These are phyloP conservation scores for Catajapyx aquilonaris DNA, from an alignment of 1,140 invertebrate genomes.

Conservation along the genomic window DNA sequence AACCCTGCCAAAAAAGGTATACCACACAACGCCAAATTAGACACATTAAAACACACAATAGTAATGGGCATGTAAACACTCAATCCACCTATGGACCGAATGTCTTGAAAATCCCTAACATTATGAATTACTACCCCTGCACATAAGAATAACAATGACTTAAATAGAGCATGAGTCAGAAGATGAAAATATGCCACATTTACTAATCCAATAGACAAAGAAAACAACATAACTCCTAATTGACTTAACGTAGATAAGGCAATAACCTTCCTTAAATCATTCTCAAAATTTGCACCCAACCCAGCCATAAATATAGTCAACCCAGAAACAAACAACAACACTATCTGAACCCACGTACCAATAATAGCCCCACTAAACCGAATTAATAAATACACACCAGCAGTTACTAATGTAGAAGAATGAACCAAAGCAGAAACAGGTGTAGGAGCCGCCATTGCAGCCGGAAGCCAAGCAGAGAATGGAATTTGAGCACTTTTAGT, in stretches of 20 bases:
- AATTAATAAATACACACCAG: constrained; percentile 46
- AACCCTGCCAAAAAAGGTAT: too few relatives aligned
- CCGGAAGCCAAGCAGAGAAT: constrained; percentile 43
- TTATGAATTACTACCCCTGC: constrained; percentile 34
- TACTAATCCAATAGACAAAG: constrained; percentile 23
- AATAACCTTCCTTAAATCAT: constrained; percentile 47
- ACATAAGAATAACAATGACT: constrained; percentile 37
- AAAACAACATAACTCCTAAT: constrained; percentile 38
- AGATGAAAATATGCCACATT: constrained; percentile 37
- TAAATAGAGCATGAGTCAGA: constrained; percentile 37
- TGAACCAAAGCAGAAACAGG: constrained; percentile 47
- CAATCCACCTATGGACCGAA: constrained; percentile 29
- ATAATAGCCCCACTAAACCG: too few relatives aligned
- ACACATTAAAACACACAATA: constrained; percentile 24
- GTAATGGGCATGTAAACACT: constrained; percentile 21
- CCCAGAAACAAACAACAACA: constrained; percentile 24
- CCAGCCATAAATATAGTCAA: constrained; percentile 36
- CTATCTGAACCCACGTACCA: too few relatives aligned
- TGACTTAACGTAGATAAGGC: constrained; percentile 45
- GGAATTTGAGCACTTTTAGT: constrained; percentile 53
- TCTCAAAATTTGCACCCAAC: constrained; percentile 32
- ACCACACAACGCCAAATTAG: too few relatives aligned
- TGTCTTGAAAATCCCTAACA: constrained; percentile 34
- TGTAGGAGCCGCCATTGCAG: constrained; percentile 42
- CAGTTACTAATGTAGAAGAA: constrained; percentile 49